Evolutionary conservation across 2,888 invertebrate species (phyloP).

Genomic region (Hemithea aestivaria): DNA sequence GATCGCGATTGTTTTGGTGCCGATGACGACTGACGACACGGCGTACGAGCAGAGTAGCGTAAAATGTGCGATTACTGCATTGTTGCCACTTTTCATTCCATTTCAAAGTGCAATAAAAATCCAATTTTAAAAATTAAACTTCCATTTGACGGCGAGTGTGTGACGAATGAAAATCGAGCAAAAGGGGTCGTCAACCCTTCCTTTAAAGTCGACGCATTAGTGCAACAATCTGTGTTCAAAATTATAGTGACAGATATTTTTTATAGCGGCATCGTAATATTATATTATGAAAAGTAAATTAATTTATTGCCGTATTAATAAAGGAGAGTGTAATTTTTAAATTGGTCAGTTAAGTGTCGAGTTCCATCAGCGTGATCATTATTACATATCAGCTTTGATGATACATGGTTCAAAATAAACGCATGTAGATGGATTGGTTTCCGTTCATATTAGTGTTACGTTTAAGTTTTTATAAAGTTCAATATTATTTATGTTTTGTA

Average conservation of each 20-base stretch:
- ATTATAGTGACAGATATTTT: slow-evolving; percentile 71
- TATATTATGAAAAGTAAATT: slow-evolving; percentile 63
- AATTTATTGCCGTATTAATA: slow-evolving; percentile 66
- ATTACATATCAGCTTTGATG: slow-evolving; percentile 15
- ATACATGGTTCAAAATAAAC: background rate
- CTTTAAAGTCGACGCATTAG: slow-evolving; percentile 58
- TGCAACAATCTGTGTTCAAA: slow-evolving; percentile 73
- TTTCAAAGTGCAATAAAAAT: slow-evolving; percentile 62
- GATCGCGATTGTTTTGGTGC: too few relatives aligned
- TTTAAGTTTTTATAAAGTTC: too few relatives aligned
- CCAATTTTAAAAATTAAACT: slow-evolving; percentile 73
- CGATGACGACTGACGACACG: too few relatives aligned
- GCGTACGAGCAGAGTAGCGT: background rate
- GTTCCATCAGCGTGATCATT: slow-evolving; percentile 11
- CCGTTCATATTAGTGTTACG: too few relatives aligned
- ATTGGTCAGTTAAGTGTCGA: slow-evolving; percentile 33
- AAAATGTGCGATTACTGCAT: slow-evolving; percentile 2
- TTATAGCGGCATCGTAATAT: slow-evolving; percentile 59
- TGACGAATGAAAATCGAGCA: slow-evolving; percentile 66
- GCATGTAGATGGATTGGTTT: too few relatives aligned
- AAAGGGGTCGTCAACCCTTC: slow-evolving; percentile 66
- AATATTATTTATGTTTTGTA: too few relatives aligned
- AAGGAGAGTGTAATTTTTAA: slow-evolving; percentile 53
- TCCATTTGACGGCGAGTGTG: slow-evolving; percentile 71
- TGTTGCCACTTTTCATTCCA: slow-evolving; percentile 44